These are phyloP conservation scores for Schizotus pectinicornis DNA, from an alignment of 2,888 invertebrate species.

Conservation along the genomic window DNA sequence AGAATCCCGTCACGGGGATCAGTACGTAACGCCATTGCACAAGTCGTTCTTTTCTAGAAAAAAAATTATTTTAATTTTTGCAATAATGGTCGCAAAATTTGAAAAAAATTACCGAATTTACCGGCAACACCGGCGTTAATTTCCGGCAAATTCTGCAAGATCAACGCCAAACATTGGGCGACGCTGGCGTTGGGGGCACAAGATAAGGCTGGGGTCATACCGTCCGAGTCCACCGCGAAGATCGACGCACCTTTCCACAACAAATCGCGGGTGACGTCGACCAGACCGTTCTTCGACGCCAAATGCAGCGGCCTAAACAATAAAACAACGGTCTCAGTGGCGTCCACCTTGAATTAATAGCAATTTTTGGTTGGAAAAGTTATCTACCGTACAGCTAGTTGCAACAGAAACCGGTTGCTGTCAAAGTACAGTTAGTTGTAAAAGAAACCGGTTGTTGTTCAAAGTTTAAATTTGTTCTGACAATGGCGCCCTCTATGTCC, in stretches of 20 bases:
- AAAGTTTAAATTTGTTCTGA: too few relatives aligned
- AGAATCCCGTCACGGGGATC: too few relatives aligned
- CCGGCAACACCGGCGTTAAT: neutral
- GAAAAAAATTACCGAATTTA: slow-evolving; percentile 6
- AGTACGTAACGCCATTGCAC: slow-evolving; percentile 5
- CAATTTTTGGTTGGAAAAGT: too few relatives aligned
- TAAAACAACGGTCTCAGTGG: too few relatives aligned
- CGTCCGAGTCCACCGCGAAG: slow-evolving; percentile 63
- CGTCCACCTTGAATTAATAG: too few relatives aligned
- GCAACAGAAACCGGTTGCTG: too few relatives aligned
- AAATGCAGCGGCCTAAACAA: slow-evolving; percentile 67
- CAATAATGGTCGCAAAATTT: slow-evolving; percentile 7
- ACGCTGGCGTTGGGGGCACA: slow-evolving; percentile 67
- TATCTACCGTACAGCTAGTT: too few relatives aligned
- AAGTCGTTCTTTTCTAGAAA: slow-evolving; percentile 5
- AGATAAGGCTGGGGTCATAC: slow-evolving; percentile 68
- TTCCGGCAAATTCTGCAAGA: slow-evolving; percentile 50
- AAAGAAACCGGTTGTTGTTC: too few relatives aligned
- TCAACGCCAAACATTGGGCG: slow-evolving; percentile 67
- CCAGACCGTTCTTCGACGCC: slow-evolving; percentile 66
- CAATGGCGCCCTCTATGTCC: too few relatives aligned
- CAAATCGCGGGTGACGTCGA: slow-evolving; percentile 65
- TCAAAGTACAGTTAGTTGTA: slow-evolving; percentile 15
- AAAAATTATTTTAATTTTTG: slow-evolving; percentile 4
- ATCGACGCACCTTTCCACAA: slow-evolving; percentile 66